Conservation (phyloP, 2,113 vertebrate genomes). For the Oreochromis spilurus region DNA sequence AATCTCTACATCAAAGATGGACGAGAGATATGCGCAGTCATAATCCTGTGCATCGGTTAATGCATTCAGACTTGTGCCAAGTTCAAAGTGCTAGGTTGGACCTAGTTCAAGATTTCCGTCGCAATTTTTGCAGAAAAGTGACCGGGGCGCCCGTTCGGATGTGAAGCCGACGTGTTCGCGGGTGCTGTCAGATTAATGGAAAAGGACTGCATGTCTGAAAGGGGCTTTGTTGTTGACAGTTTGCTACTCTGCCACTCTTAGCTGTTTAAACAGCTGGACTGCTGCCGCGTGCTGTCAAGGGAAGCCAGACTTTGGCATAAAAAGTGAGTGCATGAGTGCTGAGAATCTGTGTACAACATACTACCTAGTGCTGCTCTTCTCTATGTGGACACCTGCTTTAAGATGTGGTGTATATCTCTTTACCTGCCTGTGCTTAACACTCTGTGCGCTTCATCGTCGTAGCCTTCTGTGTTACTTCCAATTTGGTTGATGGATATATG, state of each 20-base stretch:
- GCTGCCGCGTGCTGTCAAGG: conserved; percentile 69
- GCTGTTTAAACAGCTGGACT: conserved; percentile 23
- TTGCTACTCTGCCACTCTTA: conserved; percentile 3
- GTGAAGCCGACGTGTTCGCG: not conserved
- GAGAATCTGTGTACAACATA: conserved; percentile 89
- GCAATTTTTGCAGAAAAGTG: not conserved
- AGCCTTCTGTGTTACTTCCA: conserved; percentile 84
- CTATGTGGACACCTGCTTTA: conserved; percentile 83
- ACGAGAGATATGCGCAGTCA: not conserved
- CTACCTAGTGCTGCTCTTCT: conserved; percentile 86
- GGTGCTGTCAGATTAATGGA: not conserved
- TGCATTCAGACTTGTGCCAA: not conserved
- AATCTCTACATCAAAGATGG: not conserved
- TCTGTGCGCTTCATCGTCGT: conserved; percentile 87
- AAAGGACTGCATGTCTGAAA: not conserved
- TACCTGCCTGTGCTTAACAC: conserved; percentile 85
- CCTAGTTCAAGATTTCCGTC: not conserved
- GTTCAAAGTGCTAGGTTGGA: not conserved
- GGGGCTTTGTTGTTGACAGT: conserved; percentile 8
- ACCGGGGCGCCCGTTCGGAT: not conserved
- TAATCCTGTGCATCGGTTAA: not conserved
- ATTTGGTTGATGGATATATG: conserved; percentile 75
- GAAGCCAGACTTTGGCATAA: conserved; percentile 34
- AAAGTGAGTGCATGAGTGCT: conserved; percentile 68
- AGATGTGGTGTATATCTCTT: conserved; percentile 86